These are phyloP conservation scores for Piaya cayana DNA, from an alignment of 2,113 vertebrate genomes.

Conservation along the genomic window DNA sequence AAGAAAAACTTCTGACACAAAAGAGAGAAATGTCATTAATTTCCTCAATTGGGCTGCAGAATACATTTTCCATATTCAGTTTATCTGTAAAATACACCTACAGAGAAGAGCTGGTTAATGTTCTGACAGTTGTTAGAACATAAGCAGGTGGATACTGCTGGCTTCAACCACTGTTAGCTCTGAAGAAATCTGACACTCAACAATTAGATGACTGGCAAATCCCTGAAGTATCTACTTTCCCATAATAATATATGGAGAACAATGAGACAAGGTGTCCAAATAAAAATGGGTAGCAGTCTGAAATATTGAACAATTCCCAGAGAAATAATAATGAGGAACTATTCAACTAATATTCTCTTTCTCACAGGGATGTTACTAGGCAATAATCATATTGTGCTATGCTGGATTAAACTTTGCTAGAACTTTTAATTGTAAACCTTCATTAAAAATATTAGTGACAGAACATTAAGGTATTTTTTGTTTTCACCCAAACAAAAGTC, in stretches of 20 bases:
- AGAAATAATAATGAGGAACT: neutral
- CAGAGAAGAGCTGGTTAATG: neutral
- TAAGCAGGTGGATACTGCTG: neutral
- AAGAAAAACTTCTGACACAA: neutral
- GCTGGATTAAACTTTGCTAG: neutral
- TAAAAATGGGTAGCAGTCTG: neutral
- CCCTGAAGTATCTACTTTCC: constrained; percentile 23
- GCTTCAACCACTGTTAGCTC: neutral
- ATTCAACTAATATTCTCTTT: neutral
- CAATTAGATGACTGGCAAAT: neutral
- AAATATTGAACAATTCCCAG: constrained; percentile 1
- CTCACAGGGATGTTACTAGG: neutral
- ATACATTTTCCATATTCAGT: neutral
- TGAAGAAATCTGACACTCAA: neutral
- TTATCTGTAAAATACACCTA: neutral
- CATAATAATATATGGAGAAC: neutral
- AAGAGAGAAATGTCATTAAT: neutral
- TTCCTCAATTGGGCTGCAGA: neutral
- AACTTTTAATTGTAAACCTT: neutral
- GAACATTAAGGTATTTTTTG: neutral
- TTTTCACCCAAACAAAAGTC: neutral
- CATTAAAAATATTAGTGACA: neutral
- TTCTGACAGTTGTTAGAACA: neutral
- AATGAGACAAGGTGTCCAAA: neutral
- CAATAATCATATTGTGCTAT: neutral